Evolutionary conservation across 2,797 vertebrate genomes (phyloP), one percentile per base, ranked within the genome.

Genomic region (Clarias laeviceps): DNA sequence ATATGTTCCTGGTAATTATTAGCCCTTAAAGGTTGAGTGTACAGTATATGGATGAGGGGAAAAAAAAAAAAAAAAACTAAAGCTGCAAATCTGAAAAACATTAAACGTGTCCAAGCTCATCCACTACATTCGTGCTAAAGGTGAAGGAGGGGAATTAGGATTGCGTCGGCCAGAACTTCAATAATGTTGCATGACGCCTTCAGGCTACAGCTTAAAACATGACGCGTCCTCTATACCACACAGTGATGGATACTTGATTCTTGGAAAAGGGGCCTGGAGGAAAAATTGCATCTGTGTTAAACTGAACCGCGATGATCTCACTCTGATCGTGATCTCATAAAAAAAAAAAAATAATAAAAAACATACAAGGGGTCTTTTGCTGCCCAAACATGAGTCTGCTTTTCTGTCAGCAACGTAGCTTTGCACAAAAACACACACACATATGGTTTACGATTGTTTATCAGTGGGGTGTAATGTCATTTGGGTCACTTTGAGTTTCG

Each of bases 191-290:
- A 80, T 50, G 61, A 20, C 0, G 4, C 22, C 54, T 72, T 82
- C 56, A 9, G 68, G 66, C 81, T 61, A 37, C 66, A 40, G 54
- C 80, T 59, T 70, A 59, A 34, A 82, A 69, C 80, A 12, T 70
- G 80, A 57, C 3, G 2, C 22, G 1, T 12, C 12, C 50, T 70
- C 65, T 24, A 5, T 2, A 69, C 14, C 45, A 54, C 29, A 29
- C 37, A 50, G 11, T 20, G 37, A 59, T 17, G 22, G 27, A 64
- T 74, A 14, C 59, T 17, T 17, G 27, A 50, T 73, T 22, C 59
- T 3, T 56, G 17, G 34, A 59, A 45, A 27, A 61, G 54, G 14
- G 66, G 65, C 32, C 77, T 64, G 24, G 34, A 40, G 57, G 37
- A 76, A 80, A 54, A 17, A 29, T 17, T 61, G 4, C 22, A 2